Conservation (phyloP, 2,797 vertebrate species). For the Champsocephalus esox region DNA sequence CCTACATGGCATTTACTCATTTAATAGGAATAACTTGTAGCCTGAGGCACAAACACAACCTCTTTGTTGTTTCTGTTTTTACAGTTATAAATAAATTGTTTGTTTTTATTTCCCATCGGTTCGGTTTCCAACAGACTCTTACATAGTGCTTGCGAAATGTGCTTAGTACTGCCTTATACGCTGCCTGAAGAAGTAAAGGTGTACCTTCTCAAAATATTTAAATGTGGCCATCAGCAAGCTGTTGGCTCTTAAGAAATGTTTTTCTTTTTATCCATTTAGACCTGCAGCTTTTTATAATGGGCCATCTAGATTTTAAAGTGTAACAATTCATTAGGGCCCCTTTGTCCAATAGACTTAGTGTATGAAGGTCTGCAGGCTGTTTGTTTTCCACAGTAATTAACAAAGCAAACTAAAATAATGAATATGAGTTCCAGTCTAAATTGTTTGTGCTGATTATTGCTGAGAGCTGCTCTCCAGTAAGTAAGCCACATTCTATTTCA, state of each 20-base stretch:
- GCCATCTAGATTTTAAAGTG: constrained; percentile 17
- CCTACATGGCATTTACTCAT: background rate
- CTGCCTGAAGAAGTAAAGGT: constrained; percentile 24
- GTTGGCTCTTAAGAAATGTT: constrained; percentile 2
- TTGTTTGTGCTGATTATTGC: constrained; percentile 3
- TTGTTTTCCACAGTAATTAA: constrained; percentile 35
- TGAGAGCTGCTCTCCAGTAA: background rate
- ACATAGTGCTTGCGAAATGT: background rate
- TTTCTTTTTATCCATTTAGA: constrained; percentile 1
- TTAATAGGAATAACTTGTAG: constrained; percentile 12
- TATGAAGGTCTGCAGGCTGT: constrained; percentile 19
- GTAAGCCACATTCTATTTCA: background rate
- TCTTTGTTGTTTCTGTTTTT: background rate
- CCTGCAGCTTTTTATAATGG: constrained; percentile 38
- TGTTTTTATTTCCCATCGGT: background rate
- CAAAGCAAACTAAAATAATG: constrained; percentile 30
- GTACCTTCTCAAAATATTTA: constrained; percentile 18
- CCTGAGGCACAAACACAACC: background rate
- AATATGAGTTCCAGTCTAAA: constrained; percentile 17
- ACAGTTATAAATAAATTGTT: background rate
- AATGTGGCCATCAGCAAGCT: constrained; percentile 21
- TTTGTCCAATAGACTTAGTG: constrained; percentile 30
- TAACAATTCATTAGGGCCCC: constrained; percentile 29
- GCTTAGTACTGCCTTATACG: background rate
- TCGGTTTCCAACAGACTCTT: background rate